Conservation (phyloP, 2,888 invertebrate species). For the Euproctis similis region DNA sequence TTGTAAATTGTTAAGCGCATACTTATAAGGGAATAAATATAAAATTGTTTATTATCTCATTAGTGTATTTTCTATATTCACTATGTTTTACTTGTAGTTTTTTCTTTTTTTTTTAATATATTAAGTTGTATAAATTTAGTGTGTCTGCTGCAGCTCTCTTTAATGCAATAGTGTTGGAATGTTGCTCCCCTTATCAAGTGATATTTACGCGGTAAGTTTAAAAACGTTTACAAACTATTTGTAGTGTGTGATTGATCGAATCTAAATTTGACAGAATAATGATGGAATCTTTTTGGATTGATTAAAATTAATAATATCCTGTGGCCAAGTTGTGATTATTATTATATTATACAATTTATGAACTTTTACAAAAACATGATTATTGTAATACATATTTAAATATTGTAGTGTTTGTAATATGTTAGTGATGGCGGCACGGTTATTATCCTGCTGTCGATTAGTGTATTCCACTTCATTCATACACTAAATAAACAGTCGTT, state of each 20-base stretch:
- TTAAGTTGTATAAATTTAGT: slow-evolving; percentile 69
- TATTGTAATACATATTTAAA: slow-evolving; percentile 63
- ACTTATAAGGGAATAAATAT: slow-evolving; percentile 42
- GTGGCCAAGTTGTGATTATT: slow-evolving; percentile 67
- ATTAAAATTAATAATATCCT: slow-evolving; percentile 38
- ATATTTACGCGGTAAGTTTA: slow-evolving; percentile 18
- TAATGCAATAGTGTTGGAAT: slow-evolving; percentile 29
- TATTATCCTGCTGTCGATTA: slow-evolving; percentile 36
- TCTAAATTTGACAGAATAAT: slow-evolving; percentile 24
- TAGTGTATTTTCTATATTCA: slow-evolving; percentile 48
- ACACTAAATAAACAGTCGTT: slow-evolving; percentile 42
- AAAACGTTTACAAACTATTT: slow-evolving; percentile 15
- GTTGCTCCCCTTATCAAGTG: slow-evolving; percentile 14
- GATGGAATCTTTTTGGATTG: slow-evolving; percentile 24
- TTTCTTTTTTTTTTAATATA: no score
- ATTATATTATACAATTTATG: slow-evolving; percentile 65
- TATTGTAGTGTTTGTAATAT: slow-evolving; percentile 58
- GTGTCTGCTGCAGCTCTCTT: slow-evolving; percentile 54
- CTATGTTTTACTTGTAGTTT: slow-evolving; percentile 45
- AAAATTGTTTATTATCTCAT: slow-evolving; percentile 54
- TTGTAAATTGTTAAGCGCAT: slow-evolving; percentile 68
- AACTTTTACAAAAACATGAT: slow-evolving; percentile 65
- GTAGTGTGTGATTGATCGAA: slow-evolving; percentile 27
- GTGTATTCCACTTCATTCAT: slow-evolving; percentile 56
- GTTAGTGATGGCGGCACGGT: slow-evolving; percentile 44